Evolutionary conservation across 2,888 invertebrate species (phyloP), one percentile per base, ranked within the genome.

Genomic region (Yponomeuta evonymella): DNA sequence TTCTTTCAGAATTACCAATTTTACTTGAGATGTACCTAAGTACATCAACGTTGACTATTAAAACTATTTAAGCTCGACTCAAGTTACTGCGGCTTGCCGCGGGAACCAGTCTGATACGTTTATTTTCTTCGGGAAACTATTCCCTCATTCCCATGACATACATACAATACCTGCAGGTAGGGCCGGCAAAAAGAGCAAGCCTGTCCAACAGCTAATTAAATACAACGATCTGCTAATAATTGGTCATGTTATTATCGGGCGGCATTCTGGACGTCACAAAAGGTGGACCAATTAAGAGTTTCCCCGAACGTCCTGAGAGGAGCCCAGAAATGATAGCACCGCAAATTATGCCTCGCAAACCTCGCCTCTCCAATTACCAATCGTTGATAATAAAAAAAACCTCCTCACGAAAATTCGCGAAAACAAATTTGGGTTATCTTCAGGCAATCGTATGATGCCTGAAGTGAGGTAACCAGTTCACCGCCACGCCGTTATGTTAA

Each of bases 211-310:
- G 81, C 79, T 86, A 87, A 90, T 89, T 87, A 88, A 88, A 87
- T 83, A 76, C 81, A 87, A 87, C 82, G 84, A 88, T 84, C 87
- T 87, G 87, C 85, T 87, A 89, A 90, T 89, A 89, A 89, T 89
- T 85, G 85, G 79, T 77, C 78, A 79, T 84, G 85, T 88, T 89
- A 90, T 87, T 89, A 90, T 88, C 85, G 82, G 84, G 88, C 90
- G 90, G 90, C 85, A 81, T 87, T 88, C 86, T 86, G 84, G 79
- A 85, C 84, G 85, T 88, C 86, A 88, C 89, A 90, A 90, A 90
- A 88, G 87, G 86, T 87, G 85, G 81, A 87, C 90, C 90, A 92
- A 91, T 92, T 91, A 92, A 90, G 84, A 89, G 83, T 90, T 92
- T 91, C 90, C 88, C 85, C 88, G 91, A 91, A 92, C 87, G 86